Base-by-base conservation (phyloP, 2,888 invertebrate species). In the Apotomis capreana region DNA sequence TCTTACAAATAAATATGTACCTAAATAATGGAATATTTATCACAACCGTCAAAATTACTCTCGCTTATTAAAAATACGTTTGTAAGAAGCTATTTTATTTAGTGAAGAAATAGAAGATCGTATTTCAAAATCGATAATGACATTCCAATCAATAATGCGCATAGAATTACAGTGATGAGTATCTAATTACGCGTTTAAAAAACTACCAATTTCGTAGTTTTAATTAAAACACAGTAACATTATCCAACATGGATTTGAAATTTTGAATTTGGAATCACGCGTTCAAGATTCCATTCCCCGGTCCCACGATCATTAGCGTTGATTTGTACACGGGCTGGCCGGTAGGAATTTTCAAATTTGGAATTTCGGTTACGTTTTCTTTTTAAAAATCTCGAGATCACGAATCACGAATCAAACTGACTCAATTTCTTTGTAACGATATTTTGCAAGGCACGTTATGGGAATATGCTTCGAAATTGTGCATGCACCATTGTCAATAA, bases 241-340 rank as follows among this genome's bases (percentile, higher is more conserved):
- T 72, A 68, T 67, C 61, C 44, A 65, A 64, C 49, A 57, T 57
- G 65, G 57, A 57, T 46, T 57, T 57, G 65, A 57, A 65, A 65
- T 65, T 69, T 75, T 70, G 74, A 75, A 74, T 71, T 75, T 70
- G 63, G 71, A 74, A 75, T 70, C 72, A 64, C 51, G 55, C 69
- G 60, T 69, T 51, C 69, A 68, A 70, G 64, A 69, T 69, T 69
- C 69, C 75, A 74, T 74, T 72, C 74, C 69, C 58, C 60, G 62
- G 75, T 76, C 76, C 59, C 76, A 76, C 76, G 76, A 68, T 76
- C 76, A 76, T 76, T 76, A 76, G 74, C 64, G 68, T 64, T 60
- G 75, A 74, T 70, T 62, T 59, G 60, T 57, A 62, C 69, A 49
- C 69, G 57, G 54, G 46, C 40, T 69, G 59, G 61, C 70, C 49